Conservation (phyloP, 2,888 invertebrate genomes). For the Pseudococcus jackbeardsleyi region DNA sequence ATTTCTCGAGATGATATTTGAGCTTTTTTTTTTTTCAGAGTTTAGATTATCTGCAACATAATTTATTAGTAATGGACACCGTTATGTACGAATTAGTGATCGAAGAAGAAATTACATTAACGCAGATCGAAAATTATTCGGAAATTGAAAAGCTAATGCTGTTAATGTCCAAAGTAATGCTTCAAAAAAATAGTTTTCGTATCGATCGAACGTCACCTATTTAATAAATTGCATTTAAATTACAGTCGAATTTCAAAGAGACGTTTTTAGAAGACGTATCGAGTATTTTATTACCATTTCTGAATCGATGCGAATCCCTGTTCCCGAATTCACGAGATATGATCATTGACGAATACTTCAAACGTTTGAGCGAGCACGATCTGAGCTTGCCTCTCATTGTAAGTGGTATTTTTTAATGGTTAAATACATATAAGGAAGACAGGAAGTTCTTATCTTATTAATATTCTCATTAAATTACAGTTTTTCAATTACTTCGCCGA, state of each 20-base stretch:
- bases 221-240: background rate
- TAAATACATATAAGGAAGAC: too few species aligned
- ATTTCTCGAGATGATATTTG: background rate
- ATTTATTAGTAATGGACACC: conserved; percentile 54
- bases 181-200: background rate
- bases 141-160: conserved; percentile 45
- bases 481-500: conserved; percentile 53
- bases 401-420: background rate
- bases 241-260: conserved; percentile 27
- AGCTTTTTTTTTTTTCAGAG: background rate
- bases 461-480: background rate
- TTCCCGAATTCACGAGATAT: conserved; percentile 54
- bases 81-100: conserved; percentile 58
- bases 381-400: conserved; percentile 47
- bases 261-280: conserved; percentile 50
- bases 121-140: conserved; percentile 45
- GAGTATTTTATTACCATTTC: conserved; percentile 55
- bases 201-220: background rate
- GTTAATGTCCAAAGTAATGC: conserved; percentile 55
- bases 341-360: conserved; percentile 47
- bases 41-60: conserved; percentile 55
- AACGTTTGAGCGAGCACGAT: conserved; percentile 56
- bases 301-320: conserved; percentile 56
- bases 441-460: too few species aligned
- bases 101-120: conserved; percentile 47